phyloP scores from a whole-genome alignment of 2,888 invertebrate genomes.

The Amiota minor region DNA sequence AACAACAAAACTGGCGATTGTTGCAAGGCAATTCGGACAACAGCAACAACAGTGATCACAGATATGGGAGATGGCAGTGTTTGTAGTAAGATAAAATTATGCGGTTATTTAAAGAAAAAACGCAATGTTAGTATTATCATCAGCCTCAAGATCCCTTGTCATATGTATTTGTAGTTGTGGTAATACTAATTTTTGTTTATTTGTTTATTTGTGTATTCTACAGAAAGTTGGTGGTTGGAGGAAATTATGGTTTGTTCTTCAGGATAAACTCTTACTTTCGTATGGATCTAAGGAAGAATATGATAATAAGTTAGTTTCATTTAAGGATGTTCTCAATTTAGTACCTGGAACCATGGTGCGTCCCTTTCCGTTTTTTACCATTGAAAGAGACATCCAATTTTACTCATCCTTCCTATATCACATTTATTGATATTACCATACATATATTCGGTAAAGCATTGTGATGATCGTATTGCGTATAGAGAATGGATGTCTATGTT shows the following conservation, averaged over 20 bases:
- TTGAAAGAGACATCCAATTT: slow-evolving; percentile 54
- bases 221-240: slow-evolving; percentile 68
- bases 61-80: not conserved
- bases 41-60: slow-evolving; percentile 9
- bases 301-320: slow-evolving; percentile 64
- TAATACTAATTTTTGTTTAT: not conserved
- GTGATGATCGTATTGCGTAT: slow-evolving; percentile 64
- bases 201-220: slow-evolving; percentile 29
- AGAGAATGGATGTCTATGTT: slow-evolving; percentile 65
- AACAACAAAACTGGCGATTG: not conserved
- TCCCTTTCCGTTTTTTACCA: slow-evolving; percentile 64
- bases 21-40: not conserved
- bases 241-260: slow-evolving; percentile 66
- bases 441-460: slow-evolving; percentile 52
- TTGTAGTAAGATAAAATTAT: slow-evolving; percentile 56
- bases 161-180: too few relatives aligned
- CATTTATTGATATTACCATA: slow-evolving; percentile 11
- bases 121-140: slow-evolving; percentile 57
- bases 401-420: not conserved
- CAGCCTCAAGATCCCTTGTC: not conserved
- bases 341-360: slow-evolving; percentile 65
- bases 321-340: slow-evolving; percentile 66
- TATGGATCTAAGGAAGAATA: slow-evolving; percentile 66
- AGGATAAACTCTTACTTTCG: slow-evolving; percentile 64
- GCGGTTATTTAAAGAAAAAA: slow-evolving; percentile 67